phyloP scores from a whole-genome alignment of 2,113 vertebrate genomes.

The Elachura formosa region DNA sequence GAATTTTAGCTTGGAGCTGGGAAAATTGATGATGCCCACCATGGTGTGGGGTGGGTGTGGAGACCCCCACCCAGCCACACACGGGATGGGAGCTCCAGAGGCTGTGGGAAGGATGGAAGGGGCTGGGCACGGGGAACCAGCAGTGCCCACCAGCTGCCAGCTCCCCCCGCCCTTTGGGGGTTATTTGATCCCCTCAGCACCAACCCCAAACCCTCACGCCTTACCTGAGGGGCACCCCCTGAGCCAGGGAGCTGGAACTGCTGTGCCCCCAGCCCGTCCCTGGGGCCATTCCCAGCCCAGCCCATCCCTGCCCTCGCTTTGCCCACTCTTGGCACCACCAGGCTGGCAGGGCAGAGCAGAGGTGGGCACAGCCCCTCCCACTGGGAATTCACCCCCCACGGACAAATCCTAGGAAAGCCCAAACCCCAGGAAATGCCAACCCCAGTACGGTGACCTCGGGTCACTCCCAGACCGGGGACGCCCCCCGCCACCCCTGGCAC shows the following conservation, averaged over 20 bases:
- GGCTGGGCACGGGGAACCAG: rapidly evolving
- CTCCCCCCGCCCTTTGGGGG: rapidly evolving
- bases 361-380: not conserved
- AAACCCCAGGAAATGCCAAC: no score
- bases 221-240: not conserved
- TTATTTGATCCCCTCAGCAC: rapidly evolving
- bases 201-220: rapidly evolving
- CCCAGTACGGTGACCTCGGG: rapidly evolving
- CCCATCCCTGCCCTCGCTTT: rapidly evolving
- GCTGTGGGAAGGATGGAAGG: rapidly evolving
- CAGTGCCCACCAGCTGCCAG: rapidly evolving
- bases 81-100: rapidly evolving
- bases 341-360: not conserved
- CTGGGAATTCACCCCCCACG: rapidly evolving
- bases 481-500: no score
- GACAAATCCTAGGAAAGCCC: rapidly evolving
- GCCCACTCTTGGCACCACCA: rapidly evolving
- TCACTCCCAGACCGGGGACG: no score
- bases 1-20: not conserved
- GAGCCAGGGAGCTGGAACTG: rapidly evolving
- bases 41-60: rapidly evolving
- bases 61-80: rapidly evolving
- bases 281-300: rapidly evolving
- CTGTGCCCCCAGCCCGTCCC: not conserved
- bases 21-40: rapidly evolving